These are phyloP conservation scores for Pseudochaenichthys georgianus DNA, from an alignment of 2,797 vertebrate genomes.

Conservation along the genomic window DNA sequence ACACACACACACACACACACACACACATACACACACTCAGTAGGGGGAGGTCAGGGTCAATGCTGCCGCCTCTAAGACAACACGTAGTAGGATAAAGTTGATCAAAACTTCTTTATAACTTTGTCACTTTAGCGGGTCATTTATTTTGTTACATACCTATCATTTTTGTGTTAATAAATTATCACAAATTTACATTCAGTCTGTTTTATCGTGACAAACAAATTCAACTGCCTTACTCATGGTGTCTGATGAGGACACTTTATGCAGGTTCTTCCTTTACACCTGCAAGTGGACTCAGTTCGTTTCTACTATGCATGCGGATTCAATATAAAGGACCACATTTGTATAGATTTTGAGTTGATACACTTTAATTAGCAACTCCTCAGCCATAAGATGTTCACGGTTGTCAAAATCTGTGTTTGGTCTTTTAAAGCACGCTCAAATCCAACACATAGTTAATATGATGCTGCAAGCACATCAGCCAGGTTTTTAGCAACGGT, in stretches of 20 bases:
- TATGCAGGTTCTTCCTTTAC: neutral
- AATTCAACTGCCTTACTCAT: neutral
- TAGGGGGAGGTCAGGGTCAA: conserved; percentile 82
- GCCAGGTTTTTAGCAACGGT: conserved; percentile 1
- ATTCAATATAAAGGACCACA: too few species aligned
- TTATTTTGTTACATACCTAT: neutral
- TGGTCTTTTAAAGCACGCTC: neutral
- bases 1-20: neutral
- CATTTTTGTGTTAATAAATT: neutral
- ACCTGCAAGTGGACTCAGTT: neutral
- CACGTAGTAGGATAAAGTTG: conserved; percentile 63
- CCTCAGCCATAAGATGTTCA: neutral
- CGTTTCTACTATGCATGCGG: neutral
- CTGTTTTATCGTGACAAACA: neutral
- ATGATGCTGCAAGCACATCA: conserved; percentile 1
- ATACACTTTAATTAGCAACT: neutral
- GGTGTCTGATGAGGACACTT: neutral
- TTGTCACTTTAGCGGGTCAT: neutral
- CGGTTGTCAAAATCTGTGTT: neutral
- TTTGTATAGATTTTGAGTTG: neutral
- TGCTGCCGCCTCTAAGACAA: conserved; percentile 74
- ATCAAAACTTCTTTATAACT: conserved; percentile 37
- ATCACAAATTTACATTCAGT: neutral
- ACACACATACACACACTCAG: conserved; percentile 57
- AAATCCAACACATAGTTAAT: neutral